Evolutionary conservation across 2,888 invertebrate genomes (phyloP).

Genomic region (Melieria picta): DNA sequence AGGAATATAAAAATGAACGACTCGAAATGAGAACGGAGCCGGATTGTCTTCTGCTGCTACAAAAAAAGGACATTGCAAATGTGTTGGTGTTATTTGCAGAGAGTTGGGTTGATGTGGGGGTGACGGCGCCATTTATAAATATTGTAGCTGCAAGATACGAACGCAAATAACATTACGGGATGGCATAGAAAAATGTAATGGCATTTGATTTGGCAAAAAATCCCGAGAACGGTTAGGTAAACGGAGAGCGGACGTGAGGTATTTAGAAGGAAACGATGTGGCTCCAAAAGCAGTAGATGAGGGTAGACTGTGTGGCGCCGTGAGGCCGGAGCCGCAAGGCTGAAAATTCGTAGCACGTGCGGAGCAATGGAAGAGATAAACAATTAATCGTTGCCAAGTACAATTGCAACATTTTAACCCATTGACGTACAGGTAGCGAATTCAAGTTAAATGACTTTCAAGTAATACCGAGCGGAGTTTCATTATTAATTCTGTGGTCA

Average conservation of each 20-base stretch:
- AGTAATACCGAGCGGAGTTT: no score
- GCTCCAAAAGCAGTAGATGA: no score
- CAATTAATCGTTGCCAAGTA: conserved; percentile 9
- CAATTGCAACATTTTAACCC: no score
- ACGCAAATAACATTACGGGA: conserved; percentile 53
- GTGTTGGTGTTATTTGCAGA: background rate
- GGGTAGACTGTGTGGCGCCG: background rate
- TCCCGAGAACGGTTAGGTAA: no score
- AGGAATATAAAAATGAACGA: conserved; percentile 1
- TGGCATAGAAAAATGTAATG: conserved; percentile 57
- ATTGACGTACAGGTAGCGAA: no score
- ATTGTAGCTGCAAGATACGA: conserved; percentile 56
- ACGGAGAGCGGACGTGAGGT: no score
- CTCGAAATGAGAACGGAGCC: background rate
- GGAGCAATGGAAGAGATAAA: background rate
- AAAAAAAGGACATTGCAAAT: background rate
- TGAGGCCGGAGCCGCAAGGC: background rate
- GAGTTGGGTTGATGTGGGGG: background rate
- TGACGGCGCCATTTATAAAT: conserved; percentile 52
- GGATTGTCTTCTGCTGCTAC: background rate
- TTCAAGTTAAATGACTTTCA: no score
- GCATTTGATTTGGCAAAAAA: conserved; percentile 58
- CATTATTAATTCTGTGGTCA: no score
- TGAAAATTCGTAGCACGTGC: background rate
- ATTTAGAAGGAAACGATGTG: no score